Conservation (phyloP, 92 coral and sea anemone genomes). For the Montipora capitata region DNA sequence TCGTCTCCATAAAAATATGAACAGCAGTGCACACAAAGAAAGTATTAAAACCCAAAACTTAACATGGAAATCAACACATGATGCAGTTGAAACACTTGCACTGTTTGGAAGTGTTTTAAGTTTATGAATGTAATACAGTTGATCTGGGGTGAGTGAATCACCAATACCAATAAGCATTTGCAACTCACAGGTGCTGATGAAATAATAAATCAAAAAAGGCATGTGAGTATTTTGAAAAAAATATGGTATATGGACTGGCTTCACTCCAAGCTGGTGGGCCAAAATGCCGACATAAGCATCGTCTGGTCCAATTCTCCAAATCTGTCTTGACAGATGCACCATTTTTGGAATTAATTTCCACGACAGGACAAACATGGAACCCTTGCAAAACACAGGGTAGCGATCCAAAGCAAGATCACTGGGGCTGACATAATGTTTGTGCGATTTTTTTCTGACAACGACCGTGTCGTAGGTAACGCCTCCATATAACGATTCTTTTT, state of each 20-base stretch:
- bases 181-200: constrained; percentile 80
- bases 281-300: constrained; percentile 89
- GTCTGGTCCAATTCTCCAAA: constrained; percentile 75
- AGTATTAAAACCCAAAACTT: constrained; percentile 9
- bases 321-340: constrained; percentile 70
- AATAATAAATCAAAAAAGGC: constrained; percentile 35
- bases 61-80: constrained; percentile 36
- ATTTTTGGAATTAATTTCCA: constrained; percentile 77
- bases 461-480: constrained; percentile 75
- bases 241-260: constrained; percentile 70
- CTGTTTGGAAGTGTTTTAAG: neutral
- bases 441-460: constrained; percentile 77
- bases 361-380: constrained; percentile 84
- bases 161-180: constrained; percentile 79
- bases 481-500: constrained; percentile 70
- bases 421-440: constrained; percentile 81
- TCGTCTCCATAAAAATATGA: too few species aligned
- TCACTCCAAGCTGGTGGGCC: constrained; percentile 67
- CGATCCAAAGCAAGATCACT: constrained; percentile 62
- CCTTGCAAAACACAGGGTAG: constrained; percentile 90
- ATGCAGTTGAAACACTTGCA: neutral
- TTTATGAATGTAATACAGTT: constrained; percentile 62
- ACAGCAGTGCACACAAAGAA: neutral
- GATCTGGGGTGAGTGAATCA: constrained; percentile 82
- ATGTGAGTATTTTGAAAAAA: constrained; percentile 62